These are phyloP conservation scores for Pyrocephalus nanus DNA, from an alignment of 2,797 vertebrate species.

Conservation along the genomic window DNA sequence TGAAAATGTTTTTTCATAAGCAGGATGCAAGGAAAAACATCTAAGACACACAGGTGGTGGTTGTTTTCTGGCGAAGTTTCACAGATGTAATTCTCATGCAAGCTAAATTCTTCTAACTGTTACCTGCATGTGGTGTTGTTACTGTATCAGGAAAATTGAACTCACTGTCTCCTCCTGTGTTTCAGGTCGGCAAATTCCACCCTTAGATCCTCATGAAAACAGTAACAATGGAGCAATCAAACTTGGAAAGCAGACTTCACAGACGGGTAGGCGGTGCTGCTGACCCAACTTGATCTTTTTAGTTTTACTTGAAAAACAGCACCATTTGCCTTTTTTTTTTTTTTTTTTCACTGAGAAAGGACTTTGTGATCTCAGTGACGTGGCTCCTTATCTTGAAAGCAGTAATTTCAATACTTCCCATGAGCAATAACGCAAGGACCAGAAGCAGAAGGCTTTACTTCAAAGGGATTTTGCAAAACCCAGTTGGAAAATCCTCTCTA, in stretches of 20 bases:
- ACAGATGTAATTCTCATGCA: background rate
- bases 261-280: constrained; percentile 86
- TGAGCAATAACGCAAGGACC: constrained; percentile 22
- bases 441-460: constrained; percentile 34
- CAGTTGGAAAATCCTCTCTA: constrained; percentile 31
- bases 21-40: background rate
- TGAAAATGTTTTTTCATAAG: background rate
- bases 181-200: constrained; percentile 94
- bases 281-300: constrained; percentile 71
- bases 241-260: constrained; percentile 80
- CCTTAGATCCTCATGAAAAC: constrained; percentile 88
- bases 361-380: background rate
- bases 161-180: constrained; percentile 47
- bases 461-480: constrained; percentile 50
- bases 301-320: constrained; percentile 56
- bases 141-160: background rate
- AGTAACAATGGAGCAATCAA: constrained; percentile 90
- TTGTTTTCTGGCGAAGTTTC: background rate
- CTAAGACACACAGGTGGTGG: background rate
- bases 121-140: background rate
- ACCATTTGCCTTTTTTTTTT: background rate
- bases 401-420: background rate
- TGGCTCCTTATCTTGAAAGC: constrained; percentile 31
- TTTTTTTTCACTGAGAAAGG: constrained; percentile 21
- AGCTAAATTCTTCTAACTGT: background rate